These are phyloP conservation scores for Pecten maximus DNA, from an alignment of 2,888 invertebrate species.

Conservation along the genomic window DNA sequence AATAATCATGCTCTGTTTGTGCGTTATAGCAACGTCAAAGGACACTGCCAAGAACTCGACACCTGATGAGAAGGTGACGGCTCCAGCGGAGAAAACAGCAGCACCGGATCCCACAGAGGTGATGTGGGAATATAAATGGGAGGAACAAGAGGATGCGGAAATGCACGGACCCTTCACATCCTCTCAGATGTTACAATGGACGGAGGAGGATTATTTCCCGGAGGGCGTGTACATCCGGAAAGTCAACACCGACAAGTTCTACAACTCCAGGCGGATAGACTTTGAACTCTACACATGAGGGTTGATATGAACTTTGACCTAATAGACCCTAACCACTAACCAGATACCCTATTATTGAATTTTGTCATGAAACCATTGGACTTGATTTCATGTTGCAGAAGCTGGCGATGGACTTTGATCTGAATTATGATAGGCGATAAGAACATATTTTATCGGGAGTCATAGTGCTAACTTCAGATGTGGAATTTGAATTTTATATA, in stretches of 20 bases:
- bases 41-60: not conserved
- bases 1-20: too few species aligned
- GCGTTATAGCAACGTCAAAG: not conserved
- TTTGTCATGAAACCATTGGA: not conserved
- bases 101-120: constrained; percentile 79
- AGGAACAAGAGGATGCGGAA: constrained; percentile 88
- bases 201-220: constrained; percentile 91
- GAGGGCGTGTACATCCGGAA: constrained; percentile 91
- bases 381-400: too few species aligned
- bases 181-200: constrained; percentile 94
- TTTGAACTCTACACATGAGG: constrained; percentile 90
- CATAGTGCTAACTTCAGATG: too few species aligned
- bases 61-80: not conserved
- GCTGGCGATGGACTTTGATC: too few species aligned
- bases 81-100: not conserved
- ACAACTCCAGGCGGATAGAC: constrained; percentile 94
- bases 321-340: not conserved
- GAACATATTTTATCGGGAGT: too few species aligned
- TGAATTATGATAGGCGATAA: too few species aligned
- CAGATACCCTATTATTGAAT: not conserved
- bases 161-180: constrained; percentile 93
- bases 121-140: constrained; percentile 96
- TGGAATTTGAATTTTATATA: too few species aligned
- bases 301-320: not conserved
- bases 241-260: constrained; percentile 89